Evolutionary conservation across 2,113 vertebrate species (phyloP), one percentile per base, ranked within the genome.

Genomic region (Pygoscelis adeliae): DNA sequence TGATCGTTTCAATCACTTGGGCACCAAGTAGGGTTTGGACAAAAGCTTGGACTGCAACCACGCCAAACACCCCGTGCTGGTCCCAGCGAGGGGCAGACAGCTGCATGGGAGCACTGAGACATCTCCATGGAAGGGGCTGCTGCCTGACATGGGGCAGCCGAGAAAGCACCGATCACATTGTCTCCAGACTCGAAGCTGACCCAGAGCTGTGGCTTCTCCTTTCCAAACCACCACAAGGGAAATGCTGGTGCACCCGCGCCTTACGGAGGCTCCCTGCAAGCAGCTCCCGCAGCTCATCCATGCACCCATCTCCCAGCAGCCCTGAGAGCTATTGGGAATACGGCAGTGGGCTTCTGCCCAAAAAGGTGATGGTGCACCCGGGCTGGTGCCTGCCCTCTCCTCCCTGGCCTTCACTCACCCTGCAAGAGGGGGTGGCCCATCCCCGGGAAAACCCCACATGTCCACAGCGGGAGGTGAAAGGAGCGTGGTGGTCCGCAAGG

Each of bases 401-500:
- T 62, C 27, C 46, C 59, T 14, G 58, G 18, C 26, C 53, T 46
- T 40, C 7, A 0, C 38, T 47, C 20, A 29, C 44, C 70, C 46
- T 18, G 40, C 65, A 23, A 27, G 44, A 62, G 29, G 0, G 0
- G 8, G 6, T 14, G 15, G 65, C 32, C 47, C 36, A 55, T 5
- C 36, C n/a, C n/a, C 15, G 15, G 29, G 38, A 38, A 32, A 70
- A 17, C 7, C 56, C 63, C 10, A 7, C 10, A 12, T 2, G 19
- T 38, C 30, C 7, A 0, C 1, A 47, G n/a, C 4, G 6, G 53
- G 62, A 17, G 49, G 4, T 34, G 46, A 65, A 47, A 52, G 56
- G 22, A 56, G 13, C 1, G 2, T 30, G 65, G n/a, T 72, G 69
- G 52, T 72, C 9, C 29, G 85, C 10, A 9, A 7, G 0, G 0